Evolutionary conservation across 92 coral and sea anemone genomes (phyloP), one percentile per base, ranked within the genome.

Genomic region (Nematostella vectensis): DNA sequence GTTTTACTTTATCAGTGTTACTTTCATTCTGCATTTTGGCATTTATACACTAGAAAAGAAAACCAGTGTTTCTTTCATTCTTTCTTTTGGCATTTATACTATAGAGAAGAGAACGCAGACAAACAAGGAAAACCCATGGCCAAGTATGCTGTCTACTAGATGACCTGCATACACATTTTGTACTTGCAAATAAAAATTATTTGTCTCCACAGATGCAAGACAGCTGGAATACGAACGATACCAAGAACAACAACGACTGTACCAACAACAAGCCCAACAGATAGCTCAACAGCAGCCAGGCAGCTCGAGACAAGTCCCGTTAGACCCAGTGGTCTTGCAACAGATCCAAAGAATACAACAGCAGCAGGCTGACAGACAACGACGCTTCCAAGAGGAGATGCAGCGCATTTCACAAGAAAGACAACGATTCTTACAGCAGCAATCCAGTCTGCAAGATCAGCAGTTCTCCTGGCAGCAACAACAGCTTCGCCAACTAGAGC

Each of bases 401-500:
- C 17, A 45, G 23, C 51, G 51, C 51, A 11, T 45, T 10, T 4
- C 4, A 45, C 64, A 22, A 1, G 62, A 67, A 50, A 47, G 37
- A 47, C 74, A 76, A 58, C 42, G 47, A 23, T 57, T 47, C 18
- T 50, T 39, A 43, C 64, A 43, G 3, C 72, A 54, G 27, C 79
- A 72, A n/a, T 58, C 15, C 1, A 33, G 1, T 3, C 33, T 30
- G 10, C 67, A 21, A 17, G 49, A 37, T 11, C 54, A 37, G 20
- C 67, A 24, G 54, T 15, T 11, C 55, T 36, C 17, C 15, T 25
- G 16, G 61, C 88, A 77, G 65, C 60, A 71, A 18, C 85, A 63
- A 25, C 89, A 65, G 75, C 65, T 69, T 18, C 68, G 55, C 22
- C 69, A 67, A 48, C 81, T 56, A 12, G 66, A 77, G 21, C 60